Base-by-base conservation (phyloP, 2,888 invertebrate genomes). In the Diarsia mendica region DNA sequence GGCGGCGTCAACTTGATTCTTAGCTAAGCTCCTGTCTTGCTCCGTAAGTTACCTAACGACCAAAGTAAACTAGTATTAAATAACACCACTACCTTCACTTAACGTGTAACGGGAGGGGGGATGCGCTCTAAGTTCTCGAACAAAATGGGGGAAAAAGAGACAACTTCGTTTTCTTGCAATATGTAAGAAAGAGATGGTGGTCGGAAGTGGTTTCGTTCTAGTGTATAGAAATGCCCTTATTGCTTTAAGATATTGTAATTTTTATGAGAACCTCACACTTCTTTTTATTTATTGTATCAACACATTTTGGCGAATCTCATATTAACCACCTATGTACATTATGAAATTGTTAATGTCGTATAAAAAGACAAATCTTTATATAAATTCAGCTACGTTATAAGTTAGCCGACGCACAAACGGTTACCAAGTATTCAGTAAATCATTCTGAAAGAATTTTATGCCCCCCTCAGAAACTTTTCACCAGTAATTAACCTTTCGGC, bases 1-100 rank as follows among this genome's bases (percentile, higher is more conserved):
- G 92, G 72, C 89, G 85, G 90, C 88, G 83, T 84, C 69, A 75
- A 78, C 60, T 51, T 85, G 72, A 85, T 89, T 89, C 85, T 86
- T 82, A 84, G 82, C 72, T 81, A 78, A 77, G 64, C 74, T 67
- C 75, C 83, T 77, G 79, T 77, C 88, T 88, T 81, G 87, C 88
- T 85, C 92, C 89, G 81, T 91, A 91, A 95, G 96, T 96, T 96
- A 96, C 96, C 96, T 93, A 91, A 91, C 92, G 87, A 93, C 96
- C 96, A 96, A 96, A 96, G 96, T 91, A 91, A 90, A 85, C 85
- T 90, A 91, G 91, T 89, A 87, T 79, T 85, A 83, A 87, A 88
- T 87, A 80, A 77, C 83, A 79, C 78, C 77, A 87, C 68, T 66
- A 70, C 85, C 82, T 82, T 81, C 75, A 75, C 67, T 80, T 78